A percentile compares a stretch with the other conserved stretches of the same genome.
These are phyloP conservation scores for Pyrrhura leucotis DNA, from an alignment of 2,797 vertebrate genomes.

Conservation along the genomic window DNA sequence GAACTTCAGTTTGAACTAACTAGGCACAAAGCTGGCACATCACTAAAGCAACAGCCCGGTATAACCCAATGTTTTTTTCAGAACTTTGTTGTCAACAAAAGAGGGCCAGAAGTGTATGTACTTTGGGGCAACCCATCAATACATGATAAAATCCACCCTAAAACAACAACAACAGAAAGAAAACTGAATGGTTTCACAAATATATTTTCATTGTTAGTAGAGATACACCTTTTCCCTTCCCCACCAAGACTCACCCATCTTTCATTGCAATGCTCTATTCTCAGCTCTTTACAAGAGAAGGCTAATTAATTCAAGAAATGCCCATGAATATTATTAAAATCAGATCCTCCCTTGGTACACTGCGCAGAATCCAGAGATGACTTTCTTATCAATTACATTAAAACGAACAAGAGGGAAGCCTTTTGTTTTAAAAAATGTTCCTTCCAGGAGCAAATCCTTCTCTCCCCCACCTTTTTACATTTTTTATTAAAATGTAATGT, in stretches of 20 bases:
- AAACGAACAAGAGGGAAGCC: not conserved
- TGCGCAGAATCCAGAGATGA: not conserved
- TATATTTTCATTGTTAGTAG: not conserved
- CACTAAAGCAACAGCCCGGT: not conserved
- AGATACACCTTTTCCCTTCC: not conserved
- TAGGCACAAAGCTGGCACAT: not conserved
- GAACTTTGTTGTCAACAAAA: not conserved
- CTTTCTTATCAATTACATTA: not conserved
- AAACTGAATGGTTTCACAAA: not conserved
- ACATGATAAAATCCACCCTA: not conserved
- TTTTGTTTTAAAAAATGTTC: not conserved
- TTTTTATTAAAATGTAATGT: not conserved
- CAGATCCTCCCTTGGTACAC: not conserved
- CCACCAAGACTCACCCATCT: not conserved
- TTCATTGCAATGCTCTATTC: not conserved
- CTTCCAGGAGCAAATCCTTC: not conserved
- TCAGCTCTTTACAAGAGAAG: not conserved
- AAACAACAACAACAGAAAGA: not conserved
- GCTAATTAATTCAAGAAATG: slow-evolving; percentile 11
- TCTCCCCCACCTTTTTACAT: not conserved
- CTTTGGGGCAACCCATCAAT: not conserved
- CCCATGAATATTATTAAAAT: not conserved
- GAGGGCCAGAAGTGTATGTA: not conserved
- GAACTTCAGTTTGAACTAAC: not conserved
- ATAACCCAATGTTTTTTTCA: not conserved